Percentiles rank a stretch among this genome's conserved stretches.
Conservation (phyloP, 1,140 invertebrate genomes). For the Drosophila neocordata region DNA sequence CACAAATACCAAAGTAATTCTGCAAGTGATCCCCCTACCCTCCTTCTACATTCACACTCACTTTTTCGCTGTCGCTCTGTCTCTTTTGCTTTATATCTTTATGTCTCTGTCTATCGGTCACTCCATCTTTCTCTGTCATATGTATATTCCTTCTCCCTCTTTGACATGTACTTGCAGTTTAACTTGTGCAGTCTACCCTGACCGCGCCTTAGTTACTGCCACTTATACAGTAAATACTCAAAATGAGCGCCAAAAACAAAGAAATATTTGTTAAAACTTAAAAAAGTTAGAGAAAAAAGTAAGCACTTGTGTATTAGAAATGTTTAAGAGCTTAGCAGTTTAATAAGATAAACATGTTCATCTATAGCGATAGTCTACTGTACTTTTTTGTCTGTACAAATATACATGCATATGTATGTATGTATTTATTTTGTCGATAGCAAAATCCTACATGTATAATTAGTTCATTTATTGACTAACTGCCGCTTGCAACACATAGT, state of each 20-base stretch:
- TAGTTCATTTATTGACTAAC: constrained; percentile 75
- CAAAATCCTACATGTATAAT: constrained; percentile 64
- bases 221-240: constrained; percentile 16
- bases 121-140: neutral
- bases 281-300: too few relatives aligned
- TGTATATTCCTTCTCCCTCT: neutral
- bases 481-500: constrained; percentile 46
- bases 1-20: constrained; percentile 6
- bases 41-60: constrained; percentile 22
- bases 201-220: constrained; percentile 61
- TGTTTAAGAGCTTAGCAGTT: too few relatives aligned
- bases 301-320: too few relatives aligned
- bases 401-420: too few relatives aligned
- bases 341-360: too few relatives aligned
- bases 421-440: constrained; percentile 31
- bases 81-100: neutral
- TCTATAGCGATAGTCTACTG: constrained; percentile 28
- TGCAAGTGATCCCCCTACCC: constrained; percentile 46
- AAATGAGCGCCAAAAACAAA: neutral
- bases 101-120: constrained; percentile 2
- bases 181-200: constrained; percentile 69
- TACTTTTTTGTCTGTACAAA: too few relatives aligned
- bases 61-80: constrained; percentile 4
- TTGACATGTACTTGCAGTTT: constrained; percentile 45
- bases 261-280: too few relatives aligned